Base-by-base conservation (phyloP, 2,888 invertebrate genomes). In the Drosophila borealis region DNA sequence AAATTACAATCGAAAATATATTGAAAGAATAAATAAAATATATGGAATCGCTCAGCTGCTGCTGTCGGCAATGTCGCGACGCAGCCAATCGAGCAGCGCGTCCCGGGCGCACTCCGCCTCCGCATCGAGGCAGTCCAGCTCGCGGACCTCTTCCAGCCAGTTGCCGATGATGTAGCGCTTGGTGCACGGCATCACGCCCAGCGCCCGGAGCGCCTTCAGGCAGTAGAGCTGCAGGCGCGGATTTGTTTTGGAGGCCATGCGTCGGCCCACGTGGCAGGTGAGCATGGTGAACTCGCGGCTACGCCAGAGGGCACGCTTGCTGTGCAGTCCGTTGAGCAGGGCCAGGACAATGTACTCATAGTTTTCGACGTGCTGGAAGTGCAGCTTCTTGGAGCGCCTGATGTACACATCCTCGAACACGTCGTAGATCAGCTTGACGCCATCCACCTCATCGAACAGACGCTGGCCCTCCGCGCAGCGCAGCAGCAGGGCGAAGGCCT, bases 401-500 rank as follows among this genome's bases (percentile, higher is more conserved):
- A 25, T 50, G 8, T 53, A 10, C 0, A 6, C 21, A 0, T 76
- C 78, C 6, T 59, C 53, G 3, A 91, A 78, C 10, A 91, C 66
- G 0, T 71, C 67, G 64, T 87, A 84, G 13, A 92, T 64, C 21
- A 90, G 50, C 25, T 71, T 68, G 0, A 91, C 46, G 19, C 90
- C 90, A 66, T 92, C 90, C 0, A 78, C 39, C 3, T 71, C 61
- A 46, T 90, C 87, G 33, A 91, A 89, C 10, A 78, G 76, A 0
- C 76, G 69, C 41, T 91, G 90, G 0, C 90, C 92, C 25, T 90
- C 84, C 0, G 19, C 57, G 54, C 91, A 91, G 50, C 90, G 88
- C n/a, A 92, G 61, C 2, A 92, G 49, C 44, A 92, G 65, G 0
- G 89, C 90, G 17, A 92, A 91, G 5, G 91, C 91, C 74, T 92